A percentile compares a stretch with the other conserved stretches of the same genome.
Conservation (phyloP, 2,113 vertebrate species). For the Atherinomorus stipes region DNA sequence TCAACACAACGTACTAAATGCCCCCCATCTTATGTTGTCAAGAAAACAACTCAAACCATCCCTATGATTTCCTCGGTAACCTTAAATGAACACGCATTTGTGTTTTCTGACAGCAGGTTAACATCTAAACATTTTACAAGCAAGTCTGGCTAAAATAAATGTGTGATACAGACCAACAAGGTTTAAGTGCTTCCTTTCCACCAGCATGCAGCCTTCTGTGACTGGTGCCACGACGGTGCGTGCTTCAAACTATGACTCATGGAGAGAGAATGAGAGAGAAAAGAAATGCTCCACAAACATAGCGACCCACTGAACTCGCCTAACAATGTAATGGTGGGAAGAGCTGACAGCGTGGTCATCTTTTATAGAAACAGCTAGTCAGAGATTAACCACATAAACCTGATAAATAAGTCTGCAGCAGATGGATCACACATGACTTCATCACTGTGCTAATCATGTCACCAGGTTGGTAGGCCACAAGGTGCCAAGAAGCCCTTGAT, state of each 20-base stretch:
- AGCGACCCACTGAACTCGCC: conserved; percentile 51
- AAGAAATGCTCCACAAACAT: conserved; percentile 60
- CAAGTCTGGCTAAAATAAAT: not conserved
- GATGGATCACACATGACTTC: conserved; percentile 55
- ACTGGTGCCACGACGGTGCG: conserved; percentile 55
- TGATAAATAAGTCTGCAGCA: conserved; percentile 32
- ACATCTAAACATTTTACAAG: not conserved
- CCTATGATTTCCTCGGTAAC: conserved; percentile 60
- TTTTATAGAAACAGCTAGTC: conserved; percentile 21
- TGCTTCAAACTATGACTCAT: conserved; percentile 67
- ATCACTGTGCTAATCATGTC: conserved; percentile 50
- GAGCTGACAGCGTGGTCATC: not conserved
- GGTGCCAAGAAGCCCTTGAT: conserved; percentile 50
- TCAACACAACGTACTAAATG: conserved; percentile 53
- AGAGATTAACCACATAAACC: conserved; percentile 41
- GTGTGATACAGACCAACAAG: not conserved
- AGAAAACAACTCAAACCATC: conserved; percentile 66
- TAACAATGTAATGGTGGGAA: not conserved
- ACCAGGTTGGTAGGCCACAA: conserved; percentile 45
- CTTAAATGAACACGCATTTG: conserved; percentile 25
- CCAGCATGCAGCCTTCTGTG: conserved; percentile 25
- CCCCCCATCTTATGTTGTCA: conserved; percentile 64
- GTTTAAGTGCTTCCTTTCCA: conserved; percentile 13
- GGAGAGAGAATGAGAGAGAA: conserved; percentile 11
- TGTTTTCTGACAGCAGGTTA: not conserved